Evolutionary conservation across 2,888 invertebrate species (phyloP).

Genomic region (Eilema depressum): DNA sequence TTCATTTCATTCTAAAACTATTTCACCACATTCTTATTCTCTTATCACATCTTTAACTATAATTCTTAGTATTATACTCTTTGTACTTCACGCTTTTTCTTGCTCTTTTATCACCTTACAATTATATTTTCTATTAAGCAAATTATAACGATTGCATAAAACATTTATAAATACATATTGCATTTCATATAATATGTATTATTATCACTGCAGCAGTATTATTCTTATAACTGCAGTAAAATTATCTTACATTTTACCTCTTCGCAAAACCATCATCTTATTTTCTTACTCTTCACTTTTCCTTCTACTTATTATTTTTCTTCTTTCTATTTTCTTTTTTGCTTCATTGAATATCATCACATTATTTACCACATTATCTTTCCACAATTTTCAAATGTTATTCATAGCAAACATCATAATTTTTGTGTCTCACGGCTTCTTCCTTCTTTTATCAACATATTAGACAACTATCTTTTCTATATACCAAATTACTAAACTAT

Average conservation of each 20-base stretch:
- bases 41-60: conserved; percentile 21
- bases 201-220: too few species aligned
- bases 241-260: too few species aligned
- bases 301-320: too few species aligned
- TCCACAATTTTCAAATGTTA: background rate
- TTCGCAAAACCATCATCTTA: too few species aligned
- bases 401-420: too few species aligned
- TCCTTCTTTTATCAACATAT: background rate
- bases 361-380: background rate
- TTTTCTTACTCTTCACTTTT: too few species aligned
- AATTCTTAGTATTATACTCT: background rate
- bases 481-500: background rate
- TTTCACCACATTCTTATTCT: conserved; percentile 18
- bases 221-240: too few species aligned
- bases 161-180: too few species aligned
- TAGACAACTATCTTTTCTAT: background rate
- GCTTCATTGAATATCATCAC: background rate
- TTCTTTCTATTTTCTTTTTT: too few species aligned
- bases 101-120: background rate
- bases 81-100: conserved; percentile 12
- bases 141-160: background rate
- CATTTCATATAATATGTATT: background rate
- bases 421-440: background rate
- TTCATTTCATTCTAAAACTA: conserved; percentile 57
- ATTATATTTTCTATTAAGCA: background rate